Evolutionary conservation across 2,888 invertebrate genomes (phyloP), one percentile per base, ranked within the genome.

Genomic region (Pyrrhia umbra): DNA sequence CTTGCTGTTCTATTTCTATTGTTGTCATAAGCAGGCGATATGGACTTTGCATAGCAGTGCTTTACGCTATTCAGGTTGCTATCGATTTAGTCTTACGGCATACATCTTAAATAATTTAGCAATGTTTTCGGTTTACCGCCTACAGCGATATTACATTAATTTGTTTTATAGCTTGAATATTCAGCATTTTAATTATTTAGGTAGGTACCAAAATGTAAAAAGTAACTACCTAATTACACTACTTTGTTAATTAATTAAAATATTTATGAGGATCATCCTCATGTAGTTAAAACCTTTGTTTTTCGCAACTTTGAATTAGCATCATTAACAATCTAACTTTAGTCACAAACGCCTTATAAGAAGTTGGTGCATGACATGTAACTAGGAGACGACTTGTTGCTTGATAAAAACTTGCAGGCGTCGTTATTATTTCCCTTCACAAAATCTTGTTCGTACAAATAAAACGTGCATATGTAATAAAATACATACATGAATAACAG

Each of bases 401-500:
- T 77, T 46, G 6, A 15, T 21, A 49, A 64, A 71, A 68, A 67
- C 27, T 43, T 23, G 25, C 3, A 77, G 79, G 79, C 72, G 77
- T 65, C 37, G 45, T 57, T 73, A 70, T 75, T 78, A 54, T 79
- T 66, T 58, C n/a, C 45, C 25, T 34, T 52, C 39, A 40, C 56
- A 30, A 15, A 23, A 30, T 58, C 18, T 60, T 50, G 39, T 16
- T 57, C 47, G 30, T 57, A 39, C 46, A 68, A 65, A 66, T 67
- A 64, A 62, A 67, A 67, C 49, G 27, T 55, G 43, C 67, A 58
- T 63, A 51, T 1, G 34, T 69, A 63, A 67, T 67, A 62, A 62
- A 70, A 64, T 58, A 65, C 55, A 57, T 39, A 62, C 62, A 69
- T 58, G 66, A 62, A 52, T 47, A 77, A 77, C 78, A 63, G 72